Base-by-base conservation (phyloP, 2,888 invertebrate genomes). In the Danaus chrysippus region DNA sequence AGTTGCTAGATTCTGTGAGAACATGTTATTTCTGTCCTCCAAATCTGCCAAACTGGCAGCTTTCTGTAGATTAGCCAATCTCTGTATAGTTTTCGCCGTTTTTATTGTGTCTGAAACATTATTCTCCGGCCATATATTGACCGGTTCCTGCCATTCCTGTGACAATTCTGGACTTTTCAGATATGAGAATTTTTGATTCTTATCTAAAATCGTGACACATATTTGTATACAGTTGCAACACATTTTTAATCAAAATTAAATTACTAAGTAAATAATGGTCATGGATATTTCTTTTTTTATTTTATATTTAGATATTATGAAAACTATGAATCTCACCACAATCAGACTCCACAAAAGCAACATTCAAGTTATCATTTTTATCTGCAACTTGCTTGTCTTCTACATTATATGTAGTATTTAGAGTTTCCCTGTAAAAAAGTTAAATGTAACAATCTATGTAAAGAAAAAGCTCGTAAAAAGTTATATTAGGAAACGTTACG, bases 371-470 rank as follows among this genome's bases (percentile, higher is more conserved):
- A 23, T 64, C 64, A 8, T 54, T 54, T 5, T 44, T 55, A 9
- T 56, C 61, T 23, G 68, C 59, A 6, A 55, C 54, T 15, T 60
- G 63, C 1, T 57, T 58, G 23, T 42, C 6, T 17, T 68, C 68
- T 6, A 78, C 63, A 60, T 68, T 60, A 59, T 76, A 78, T 5
- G 78, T 78, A 61, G 68, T 56, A 56, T 78, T 73, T 1, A 78
- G 65, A n/a, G 57, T 60, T n/a, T 54, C 58, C 43, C 75, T 75
- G 64, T 8, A 49, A 62, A 64, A 42, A 10, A 55, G 41, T 52
- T 10, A 46, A 15, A n/a, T 46, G 10, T 43, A 15, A 12, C 53
- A 8, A 13, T 43, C 13, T 12, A 42, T 53, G 10, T 12, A 10
- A 49, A 49, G 15, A 10, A 13, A 49, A 13, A n/a, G n/a, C 6